These are phyloP conservation scores for Arctia plantaginis DNA, from an alignment of 2,888 invertebrate genomes.

Conservation along the genomic window DNA sequence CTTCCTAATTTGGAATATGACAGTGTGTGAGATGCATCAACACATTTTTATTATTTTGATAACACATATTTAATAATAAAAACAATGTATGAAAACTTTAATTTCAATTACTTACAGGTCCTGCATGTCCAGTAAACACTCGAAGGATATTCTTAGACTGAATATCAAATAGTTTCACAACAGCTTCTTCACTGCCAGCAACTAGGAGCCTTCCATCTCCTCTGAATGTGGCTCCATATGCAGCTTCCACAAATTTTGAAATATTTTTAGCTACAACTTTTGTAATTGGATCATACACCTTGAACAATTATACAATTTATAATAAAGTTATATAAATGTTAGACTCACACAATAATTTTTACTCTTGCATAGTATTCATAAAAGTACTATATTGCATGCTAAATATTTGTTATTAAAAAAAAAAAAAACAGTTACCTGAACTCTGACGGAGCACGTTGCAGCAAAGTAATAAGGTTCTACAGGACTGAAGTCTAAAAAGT, in stretches of 20 bases:
- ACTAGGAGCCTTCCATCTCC: conserved; percentile 93
- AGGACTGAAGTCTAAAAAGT: conserved; percentile 96
- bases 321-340: not conserved
- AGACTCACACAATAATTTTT: not conserved
- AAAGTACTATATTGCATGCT: no score
- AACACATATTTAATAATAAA: not conserved
- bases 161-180: conserved; percentile 95
- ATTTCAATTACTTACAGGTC: conserved; percentile 82
- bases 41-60: not conserved
- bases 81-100: no score
- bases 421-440: conserved; percentile 84
- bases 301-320: conserved; percentile 50
- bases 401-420: no score
- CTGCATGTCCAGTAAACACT: conserved; percentile 94
- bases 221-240: conserved; percentile 94
- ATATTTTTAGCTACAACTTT: conserved; percentile 93
- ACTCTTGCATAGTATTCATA: no score
- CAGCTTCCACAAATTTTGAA: conserved; percentile 93
- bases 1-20: not conserved
- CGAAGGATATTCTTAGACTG: conserved; percentile 93
- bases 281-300: conserved; percentile 94
- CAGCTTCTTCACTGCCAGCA: conserved; percentile 96
- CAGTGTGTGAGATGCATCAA: no score
- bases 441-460: conserved; percentile 96
- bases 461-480: conserved; percentile 96